phyloP scores from a whole-genome alignment of 2,113 vertebrate species.

The Origma solitaria region DNA sequence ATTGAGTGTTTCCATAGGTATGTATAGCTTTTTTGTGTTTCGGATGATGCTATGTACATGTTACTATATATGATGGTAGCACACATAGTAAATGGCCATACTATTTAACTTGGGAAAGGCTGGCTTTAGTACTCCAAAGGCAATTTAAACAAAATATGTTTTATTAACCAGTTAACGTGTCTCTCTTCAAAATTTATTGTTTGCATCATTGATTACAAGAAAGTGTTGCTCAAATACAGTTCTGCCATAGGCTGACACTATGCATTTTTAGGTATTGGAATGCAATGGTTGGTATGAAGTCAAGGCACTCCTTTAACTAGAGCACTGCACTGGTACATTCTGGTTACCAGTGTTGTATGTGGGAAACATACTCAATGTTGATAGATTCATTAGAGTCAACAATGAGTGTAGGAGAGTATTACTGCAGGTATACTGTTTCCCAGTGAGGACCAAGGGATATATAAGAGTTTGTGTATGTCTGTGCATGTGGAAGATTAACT shows the following conservation, averaged over 20 bases:
- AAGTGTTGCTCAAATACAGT: neutral
- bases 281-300: neutral
- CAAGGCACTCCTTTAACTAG: neutral
- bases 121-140: neutral
- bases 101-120: neutral
- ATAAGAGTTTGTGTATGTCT: neutral
- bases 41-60: neutral
- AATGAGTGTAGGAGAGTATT: neutral
- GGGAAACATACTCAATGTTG: neutral
- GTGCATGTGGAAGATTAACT: neutral
- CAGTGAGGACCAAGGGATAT: neutral
- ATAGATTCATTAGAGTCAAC: neutral
- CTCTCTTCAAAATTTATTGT: neutral
- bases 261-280: neutral
- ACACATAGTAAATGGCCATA: rapidly evolving
- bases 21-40: neutral
- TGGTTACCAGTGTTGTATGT: neutral
- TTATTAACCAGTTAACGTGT: neutral
- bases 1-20: neutral
- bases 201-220: neutral
- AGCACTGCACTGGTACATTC: neutral
- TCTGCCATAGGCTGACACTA: neutral
- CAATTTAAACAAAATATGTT: neutral
- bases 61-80: neutral
- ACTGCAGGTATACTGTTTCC: neutral